Percentiles rank a stretch among this genome's conserved stretches.
phyloP scores from a whole-genome alignment of 1,140 invertebrate genomes.

The Sycophaga agraensis region DNA sequence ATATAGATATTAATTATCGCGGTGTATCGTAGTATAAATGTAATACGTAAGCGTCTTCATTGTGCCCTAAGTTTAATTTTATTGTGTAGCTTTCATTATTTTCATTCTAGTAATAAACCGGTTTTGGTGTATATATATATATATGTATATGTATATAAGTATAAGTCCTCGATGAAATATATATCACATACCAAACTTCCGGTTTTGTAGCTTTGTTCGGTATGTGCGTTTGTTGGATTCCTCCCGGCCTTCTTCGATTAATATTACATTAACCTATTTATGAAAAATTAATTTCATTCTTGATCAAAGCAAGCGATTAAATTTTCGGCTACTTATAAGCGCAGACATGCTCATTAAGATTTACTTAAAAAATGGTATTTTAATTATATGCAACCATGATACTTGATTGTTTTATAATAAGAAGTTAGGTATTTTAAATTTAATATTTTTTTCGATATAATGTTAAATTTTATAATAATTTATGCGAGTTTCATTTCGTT shows the following conservation, averaged over 20 bases:
- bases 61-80: constrained; percentile 45
- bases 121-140: no score
- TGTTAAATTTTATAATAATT: not conserved
- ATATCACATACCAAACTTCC: no score
- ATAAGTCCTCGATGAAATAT: no score
- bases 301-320: not conserved
- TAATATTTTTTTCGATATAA: not conserved
- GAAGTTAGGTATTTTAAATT: no score
- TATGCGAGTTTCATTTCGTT: not conserved
- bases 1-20: constrained; percentile 33
- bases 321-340: not conserved
- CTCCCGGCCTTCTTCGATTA: no score
- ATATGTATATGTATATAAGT: no score
- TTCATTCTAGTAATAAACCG: not conserved
- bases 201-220: no score
- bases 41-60: constrained; percentile 43
- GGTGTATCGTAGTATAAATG: constrained; percentile 29
- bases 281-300: no score
- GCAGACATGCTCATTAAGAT: not conserved
- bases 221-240: no score
- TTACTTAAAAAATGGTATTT: not conserved
- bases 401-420: constrained; percentile 4
- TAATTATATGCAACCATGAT: not conserved
- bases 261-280: no score
- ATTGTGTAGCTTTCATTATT: constrained; percentile 38